phyloP scores from a whole-genome alignment of 2,888 invertebrate genomes.

The Mamestra brassicae region DNA sequence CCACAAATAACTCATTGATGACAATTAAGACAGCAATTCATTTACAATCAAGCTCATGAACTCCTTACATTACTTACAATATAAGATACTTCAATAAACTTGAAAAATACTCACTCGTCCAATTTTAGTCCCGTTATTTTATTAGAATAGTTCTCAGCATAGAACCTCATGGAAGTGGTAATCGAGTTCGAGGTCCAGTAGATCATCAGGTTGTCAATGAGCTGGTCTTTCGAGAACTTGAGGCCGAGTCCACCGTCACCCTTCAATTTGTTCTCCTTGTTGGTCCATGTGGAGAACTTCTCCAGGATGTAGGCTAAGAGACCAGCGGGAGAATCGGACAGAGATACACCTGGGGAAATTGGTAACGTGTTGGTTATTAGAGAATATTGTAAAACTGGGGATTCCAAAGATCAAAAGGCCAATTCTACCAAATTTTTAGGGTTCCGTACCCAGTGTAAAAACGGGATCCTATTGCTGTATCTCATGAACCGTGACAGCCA shows the following conservation, averaged over 20 bases:
- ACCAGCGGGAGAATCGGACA: constrained; percentile 89
- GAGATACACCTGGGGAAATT: no score
- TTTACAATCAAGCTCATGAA: no score
- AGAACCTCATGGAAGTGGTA: constrained; percentile 94
- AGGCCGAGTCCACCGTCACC: constrained; percentile 93
- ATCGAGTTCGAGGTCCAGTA: constrained; percentile 95
- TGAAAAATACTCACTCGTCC: constrained; percentile 79
- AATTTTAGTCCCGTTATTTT: constrained; percentile 69
- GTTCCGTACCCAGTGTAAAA: no score
- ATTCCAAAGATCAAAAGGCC: neutral
- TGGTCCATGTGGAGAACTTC: constrained; percentile 93
- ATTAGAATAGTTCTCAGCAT: constrained; percentile 91
- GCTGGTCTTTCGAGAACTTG: constrained; percentile 92
- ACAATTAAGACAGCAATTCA: no score
- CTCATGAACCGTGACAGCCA: no score
- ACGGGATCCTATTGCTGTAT: no score
- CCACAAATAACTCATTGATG: no score
- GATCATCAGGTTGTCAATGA: constrained; percentile 96
- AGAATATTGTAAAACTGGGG: neutral
- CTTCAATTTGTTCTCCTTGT: constrained; percentile 81
- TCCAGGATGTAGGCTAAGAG: constrained; percentile 88
- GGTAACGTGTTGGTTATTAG: neutral
- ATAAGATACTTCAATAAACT: neutral
- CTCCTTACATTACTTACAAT: neutral
- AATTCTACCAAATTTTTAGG: no score